A percentile compares a stretch with the other conserved stretches of the same genome.
Evolutionary conservation across 2,113 vertebrate genomes (phyloP).

Genomic region (Sinocyclocheilus maitianheensis): DNA sequence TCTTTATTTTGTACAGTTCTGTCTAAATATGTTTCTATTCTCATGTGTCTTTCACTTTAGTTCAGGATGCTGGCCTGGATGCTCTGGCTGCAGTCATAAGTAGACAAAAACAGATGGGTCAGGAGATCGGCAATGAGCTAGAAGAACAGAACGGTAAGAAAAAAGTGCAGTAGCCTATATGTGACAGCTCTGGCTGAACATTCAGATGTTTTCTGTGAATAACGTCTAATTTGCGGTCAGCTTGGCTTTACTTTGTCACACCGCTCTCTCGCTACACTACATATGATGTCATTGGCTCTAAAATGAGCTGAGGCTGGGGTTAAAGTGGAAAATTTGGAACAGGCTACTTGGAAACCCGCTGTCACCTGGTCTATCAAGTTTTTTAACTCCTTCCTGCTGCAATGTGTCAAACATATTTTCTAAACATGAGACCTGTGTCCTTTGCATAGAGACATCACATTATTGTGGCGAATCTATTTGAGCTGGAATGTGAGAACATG

Average conservation of each 20-base stretch:
- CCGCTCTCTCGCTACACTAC: not conserved
- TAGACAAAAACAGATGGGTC: constrained; percentile 95
- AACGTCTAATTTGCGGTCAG: not conserved
- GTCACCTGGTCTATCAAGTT: not conserved
- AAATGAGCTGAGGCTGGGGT: not conserved
- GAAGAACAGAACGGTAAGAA: constrained; percentile 94
- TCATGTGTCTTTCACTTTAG: constrained; percentile 68
- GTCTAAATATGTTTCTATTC: not conserved
- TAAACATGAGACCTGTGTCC: not conserved
- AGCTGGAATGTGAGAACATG: not conserved
- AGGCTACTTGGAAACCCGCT: not conserved
- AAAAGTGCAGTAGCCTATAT: constrained; percentile 1
- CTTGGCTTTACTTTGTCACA: constrained; percentile 15
- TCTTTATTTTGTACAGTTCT: not conserved
- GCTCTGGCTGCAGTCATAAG: constrained; percentile 89
- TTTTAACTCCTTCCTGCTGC: not conserved
- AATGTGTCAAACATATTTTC: constrained; percentile 1
- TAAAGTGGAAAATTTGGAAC: constrained; percentile 1
- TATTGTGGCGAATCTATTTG: not conserved
- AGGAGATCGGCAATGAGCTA: constrained; percentile 94
- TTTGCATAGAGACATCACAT: not conserved
- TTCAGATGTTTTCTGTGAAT: constrained; percentile 17
- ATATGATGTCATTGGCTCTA: constrained; percentile 15
- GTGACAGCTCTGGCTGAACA: constrained; percentile 23
- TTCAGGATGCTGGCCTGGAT: constrained; percentile 93